phyloP scores from a whole-genome alignment of 1,140 invertebrate genomes.

The Trichogramma pretiosum region DNA sequence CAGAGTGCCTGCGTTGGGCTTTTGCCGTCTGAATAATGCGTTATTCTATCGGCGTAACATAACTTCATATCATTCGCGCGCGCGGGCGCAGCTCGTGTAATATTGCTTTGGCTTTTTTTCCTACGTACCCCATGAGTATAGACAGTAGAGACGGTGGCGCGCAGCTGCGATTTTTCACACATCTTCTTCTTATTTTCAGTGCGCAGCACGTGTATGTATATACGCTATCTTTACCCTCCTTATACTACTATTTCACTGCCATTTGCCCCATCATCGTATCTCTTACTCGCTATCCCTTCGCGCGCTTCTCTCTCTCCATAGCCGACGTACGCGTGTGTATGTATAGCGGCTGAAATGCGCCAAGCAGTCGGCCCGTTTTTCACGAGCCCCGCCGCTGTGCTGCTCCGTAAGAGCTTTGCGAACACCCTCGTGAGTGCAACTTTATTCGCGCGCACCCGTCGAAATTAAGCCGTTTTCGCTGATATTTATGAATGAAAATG shows the following conservation, averaged over 20 bases:
- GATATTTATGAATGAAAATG: constrained; percentile 1
- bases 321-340: constrained; percentile 15
- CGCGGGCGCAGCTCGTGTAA: background rate
- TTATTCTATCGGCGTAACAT: background rate
- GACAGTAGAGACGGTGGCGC: no score
- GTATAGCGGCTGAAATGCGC: no score
- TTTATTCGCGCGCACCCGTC: background rate
- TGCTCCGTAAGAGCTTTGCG: background rate
- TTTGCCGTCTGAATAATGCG: constrained; percentile 9
- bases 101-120: constrained; percentile 1
- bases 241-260: constrained; percentile 14
- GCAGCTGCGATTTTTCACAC: constrained; percentile 5
- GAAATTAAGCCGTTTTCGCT: background rate
- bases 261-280: constrained; percentile 5
- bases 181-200: background rate
- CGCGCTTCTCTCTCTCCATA: constrained; percentile 9
- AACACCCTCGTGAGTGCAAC: background rate
- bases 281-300: constrained; percentile 18
- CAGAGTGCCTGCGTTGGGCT: background rate
- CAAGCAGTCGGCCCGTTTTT: constrained; percentile 39
- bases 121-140: no score
- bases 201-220: constrained; percentile 19
- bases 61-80: background rate
- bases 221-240: constrained; percentile 22
- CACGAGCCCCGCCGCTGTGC: constrained; percentile 25